Evolutionary conservation across 2,797 vertebrate species (phyloP), one percentile per base, ranked within the genome.

Genomic region (Percopsis omiscomaycus): DNA sequence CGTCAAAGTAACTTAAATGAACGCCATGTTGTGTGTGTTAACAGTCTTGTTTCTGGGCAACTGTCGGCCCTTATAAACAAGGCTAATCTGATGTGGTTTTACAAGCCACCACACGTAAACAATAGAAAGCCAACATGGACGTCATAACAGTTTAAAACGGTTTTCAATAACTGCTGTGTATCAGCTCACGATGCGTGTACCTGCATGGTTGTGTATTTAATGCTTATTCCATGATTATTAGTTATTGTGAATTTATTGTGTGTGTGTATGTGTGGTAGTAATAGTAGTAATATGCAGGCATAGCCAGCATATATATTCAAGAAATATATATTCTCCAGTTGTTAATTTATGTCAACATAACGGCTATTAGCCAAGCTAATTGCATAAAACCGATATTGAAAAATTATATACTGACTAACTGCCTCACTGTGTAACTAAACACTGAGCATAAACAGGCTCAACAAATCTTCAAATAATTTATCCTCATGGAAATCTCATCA

Each of bases 261-360:
- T 53, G 56, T 65, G 48, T 70, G 5, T 57, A 14, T 61, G 27
- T 32, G 68, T 59, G 53, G 29, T 2, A 32, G 47, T 64, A 37
- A 58, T 49, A 15, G 32, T 67, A 56, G 53, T 49, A 15, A 9
- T 49, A 55, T 0, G 2, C 29, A 65, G 57, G 14, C 61, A 64
- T 52, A 13, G 56, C 64, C 46, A 14, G 27, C 30, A 27, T 60
- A 66, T 64, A 54, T 5, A 55, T 57, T 15, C 59, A n/a, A n/a
- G n/a, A n/a, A n/a, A n/a, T n/a, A n/a, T n/a, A n/a, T n/a, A n/a
- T n/a, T 14, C 4, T 16, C 13, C 28, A 16, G 49, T 37, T 59
- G 50, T 12, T 51, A 47, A 50, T 69, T 69, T 11, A 8, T 45
- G 47, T 5, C 49, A 51, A 61, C 70, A 68, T 55, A 61, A 61